Evolutionary conservation across 2,888 invertebrate species (phyloP).

Genomic region (Automeris io): DNA sequence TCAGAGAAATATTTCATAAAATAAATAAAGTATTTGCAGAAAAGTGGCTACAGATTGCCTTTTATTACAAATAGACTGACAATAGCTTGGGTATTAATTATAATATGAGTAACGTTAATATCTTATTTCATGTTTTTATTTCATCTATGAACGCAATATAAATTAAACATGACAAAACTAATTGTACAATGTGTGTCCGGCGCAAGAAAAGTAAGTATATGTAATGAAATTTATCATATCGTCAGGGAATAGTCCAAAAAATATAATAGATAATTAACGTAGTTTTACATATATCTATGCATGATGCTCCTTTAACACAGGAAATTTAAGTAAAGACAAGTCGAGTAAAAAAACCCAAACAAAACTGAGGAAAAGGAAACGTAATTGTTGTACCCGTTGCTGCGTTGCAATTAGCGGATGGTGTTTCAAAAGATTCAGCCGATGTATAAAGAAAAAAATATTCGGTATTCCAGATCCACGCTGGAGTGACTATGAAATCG

Average conservation of each 20-base stretch:
- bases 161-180: neutral
- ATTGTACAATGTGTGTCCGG: slow-evolving; percentile 18
- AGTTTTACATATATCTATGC: neutral
- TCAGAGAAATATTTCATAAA: no score
- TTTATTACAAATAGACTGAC: no score
- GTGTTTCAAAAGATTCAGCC: slow-evolving; percentile 22
- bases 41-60: no score
- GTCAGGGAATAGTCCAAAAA: no score
- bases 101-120: no score
- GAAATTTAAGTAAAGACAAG: slow-evolving; percentile 11
- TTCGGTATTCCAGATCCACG: slow-evolving; percentile 23
- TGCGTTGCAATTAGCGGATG: slow-evolving; percentile 22
- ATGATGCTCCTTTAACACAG: slow-evolving; percentile 16
- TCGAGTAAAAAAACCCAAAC: slow-evolving; percentile 12
- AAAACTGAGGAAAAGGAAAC: slow-evolving; percentile 16
- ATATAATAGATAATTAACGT: neutral
- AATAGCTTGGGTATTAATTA: no score
- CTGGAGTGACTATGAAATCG: slow-evolving; percentile 26
- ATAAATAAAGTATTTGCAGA: no score
- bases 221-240: no score
- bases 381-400: slow-evolving; percentile 16
- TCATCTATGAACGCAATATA: no score
- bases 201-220: slow-evolving; percentile 24
- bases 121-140: no score
- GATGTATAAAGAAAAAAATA: slow-evolving; percentile 25